Evolutionary conservation across 2,888 invertebrate genomes (phyloP).

Genomic region (Bombyx huttoni): DNA sequence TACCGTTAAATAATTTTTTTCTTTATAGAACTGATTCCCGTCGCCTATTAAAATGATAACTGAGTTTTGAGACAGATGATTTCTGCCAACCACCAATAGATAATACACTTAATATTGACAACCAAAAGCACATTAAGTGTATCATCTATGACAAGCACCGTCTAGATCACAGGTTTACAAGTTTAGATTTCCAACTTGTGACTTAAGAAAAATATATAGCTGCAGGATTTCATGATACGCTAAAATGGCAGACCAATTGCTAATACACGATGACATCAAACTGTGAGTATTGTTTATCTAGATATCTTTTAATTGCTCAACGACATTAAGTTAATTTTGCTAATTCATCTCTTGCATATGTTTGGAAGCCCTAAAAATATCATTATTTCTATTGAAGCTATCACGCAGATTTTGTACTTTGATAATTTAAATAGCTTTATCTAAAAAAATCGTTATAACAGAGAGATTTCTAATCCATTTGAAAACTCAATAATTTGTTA

Average conservation of each 20-base stretch:
- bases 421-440: neutral
- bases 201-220: neutral
- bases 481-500: too few relatives aligned
- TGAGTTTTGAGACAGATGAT: too few relatives aligned
- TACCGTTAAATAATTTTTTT: too few relatives aligned
- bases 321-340: too few relatives aligned
- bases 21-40: too few relatives aligned
- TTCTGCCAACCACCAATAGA: too few relatives aligned
- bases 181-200: neutral
- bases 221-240: neutral
- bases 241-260: constrained; percentile 75
- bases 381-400: neutral
- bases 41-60: too few relatives aligned
- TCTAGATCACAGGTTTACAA: neutral
- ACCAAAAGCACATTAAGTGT: too few relatives aligned
- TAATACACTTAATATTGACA: too few relatives aligned
- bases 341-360: neutral
- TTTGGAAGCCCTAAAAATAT: neutral
- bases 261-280: constrained; percentile 81
- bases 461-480: too few relatives aligned
- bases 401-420: neutral
- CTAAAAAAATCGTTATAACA: neutral
- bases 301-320: neutral
- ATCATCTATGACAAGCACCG: too few relatives aligned
- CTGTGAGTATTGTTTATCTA: constrained; percentile 66